Evolutionary conservation across 2,113 vertebrate species (phyloP), one percentile per base, ranked within the genome.

Genomic region (Otis tarda): DNA sequence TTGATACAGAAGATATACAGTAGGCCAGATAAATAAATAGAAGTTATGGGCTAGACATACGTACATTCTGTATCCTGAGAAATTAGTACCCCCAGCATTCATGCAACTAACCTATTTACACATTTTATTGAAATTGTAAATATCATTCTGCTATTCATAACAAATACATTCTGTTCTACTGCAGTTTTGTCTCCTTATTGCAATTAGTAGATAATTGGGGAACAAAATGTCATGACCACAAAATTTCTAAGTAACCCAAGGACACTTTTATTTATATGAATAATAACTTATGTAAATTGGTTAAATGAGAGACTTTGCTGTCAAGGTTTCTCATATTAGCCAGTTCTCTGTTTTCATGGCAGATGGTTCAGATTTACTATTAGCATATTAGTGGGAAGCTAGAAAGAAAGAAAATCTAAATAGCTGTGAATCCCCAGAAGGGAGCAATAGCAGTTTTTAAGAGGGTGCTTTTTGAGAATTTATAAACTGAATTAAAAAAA

Each of bases 301-400:
- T 64, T 91, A 95, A 95, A 95, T 87, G 83, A 95, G 74, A 82
- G 30, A 64, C 83, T 91, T 23, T 61, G 57, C 35, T 89, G 74
- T 89, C 80, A 93, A 82, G 65, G 70, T 89, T 95, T 94, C 59
- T 79, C 57, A 16, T 77, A 76, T 68, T 87, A 92, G 30, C 43
- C 57, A 79, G 49, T 94, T 91, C 65, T 91, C 81, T 95, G 35
- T 97, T 96, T 93, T 60, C 9, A 24, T 28, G 65, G 89, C 94
- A 97, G 91, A 96, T 94, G 93, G 82, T 93, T 94, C 78, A 81
- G 61, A 68, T 95, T 95, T 94, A 84, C 74, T 91, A 85, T 93
- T 93, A 91, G 57, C 91, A 94, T 94, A 87, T 89, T 82, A 74
- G 73, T 60, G 65, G 53, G 55, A 94, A 93, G 61, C 15, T 57